Evolutionary conservation across 2,113 vertebrate genomes (phyloP).

Genomic region (Trochalopteron elliotii): DNA sequence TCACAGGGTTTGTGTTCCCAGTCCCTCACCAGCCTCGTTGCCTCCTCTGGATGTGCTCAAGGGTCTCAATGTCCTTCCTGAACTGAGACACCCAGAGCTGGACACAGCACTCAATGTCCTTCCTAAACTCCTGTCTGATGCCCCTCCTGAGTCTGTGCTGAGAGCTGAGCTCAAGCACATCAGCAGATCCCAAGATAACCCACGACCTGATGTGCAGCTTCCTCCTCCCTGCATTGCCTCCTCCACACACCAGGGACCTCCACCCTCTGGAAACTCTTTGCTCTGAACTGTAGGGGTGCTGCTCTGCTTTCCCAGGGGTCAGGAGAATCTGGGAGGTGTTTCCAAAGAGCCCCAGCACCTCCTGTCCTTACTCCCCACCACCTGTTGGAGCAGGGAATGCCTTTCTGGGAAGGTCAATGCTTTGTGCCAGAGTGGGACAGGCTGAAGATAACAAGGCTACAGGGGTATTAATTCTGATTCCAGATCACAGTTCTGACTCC

Average conservation of each 20-base stretch:
- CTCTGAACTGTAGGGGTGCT: background rate
- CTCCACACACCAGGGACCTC: fast-evolving
- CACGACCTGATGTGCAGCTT: background rate
- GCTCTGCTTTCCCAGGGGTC: background rate
- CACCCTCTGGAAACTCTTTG: fast-evolving
- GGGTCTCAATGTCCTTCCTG: too few relatives aligned
- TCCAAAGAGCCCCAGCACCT: background rate
- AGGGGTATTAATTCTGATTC: background rate
- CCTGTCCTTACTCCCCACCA: background rate
- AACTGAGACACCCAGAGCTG: too few relatives aligned
- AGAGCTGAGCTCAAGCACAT: background rate
- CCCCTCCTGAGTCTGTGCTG: fast-evolving
- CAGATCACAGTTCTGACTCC: background rate
- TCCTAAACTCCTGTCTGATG: fast-evolving
- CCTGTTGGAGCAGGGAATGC: background rate
- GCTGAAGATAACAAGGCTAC: background rate
- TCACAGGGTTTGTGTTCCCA: too few relatives aligned
- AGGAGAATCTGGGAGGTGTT: background rate
- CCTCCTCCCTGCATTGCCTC: background rate
- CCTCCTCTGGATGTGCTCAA: too few relatives aligned
- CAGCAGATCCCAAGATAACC: fast-evolving
- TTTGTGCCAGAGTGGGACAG: background rate
- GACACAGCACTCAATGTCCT: too few relatives aligned
- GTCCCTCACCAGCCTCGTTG: too few relatives aligned
- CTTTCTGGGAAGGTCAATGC: background rate